These are phyloP conservation scores for Semnornis frantzii DNA, from an alignment of 2,113 vertebrate genomes.

Conservation along the genomic window DNA sequence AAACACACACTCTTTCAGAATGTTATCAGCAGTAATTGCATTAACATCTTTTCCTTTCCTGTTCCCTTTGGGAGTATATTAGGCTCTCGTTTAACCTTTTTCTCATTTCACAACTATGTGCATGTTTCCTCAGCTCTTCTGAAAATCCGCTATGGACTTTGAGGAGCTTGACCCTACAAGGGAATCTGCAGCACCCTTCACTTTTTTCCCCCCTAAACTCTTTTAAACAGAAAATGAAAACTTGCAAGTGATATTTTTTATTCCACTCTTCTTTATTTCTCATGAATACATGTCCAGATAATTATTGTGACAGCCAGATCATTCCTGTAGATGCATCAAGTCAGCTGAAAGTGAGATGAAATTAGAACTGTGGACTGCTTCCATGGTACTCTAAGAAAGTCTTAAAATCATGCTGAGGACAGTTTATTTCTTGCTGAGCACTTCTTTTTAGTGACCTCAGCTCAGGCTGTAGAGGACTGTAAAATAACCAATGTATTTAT, in stretches of 20 bases:
- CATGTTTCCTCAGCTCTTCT: not conserved
- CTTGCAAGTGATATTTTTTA: not conserved
- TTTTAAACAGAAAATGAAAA: not conserved
- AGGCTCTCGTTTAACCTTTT: constrained; percentile 36
- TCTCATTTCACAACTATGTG: not conserved
- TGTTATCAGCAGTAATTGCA: constrained; percentile 53
- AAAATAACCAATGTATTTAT: not conserved
- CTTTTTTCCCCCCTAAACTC: not conserved
- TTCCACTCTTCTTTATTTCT: not conserved
- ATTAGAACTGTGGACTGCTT: constrained; percentile 1
- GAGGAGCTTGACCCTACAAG: not conserved
- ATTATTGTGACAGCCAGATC: not conserved
- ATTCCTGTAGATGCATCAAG: not conserved
- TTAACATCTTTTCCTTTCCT: constrained; percentile 43
- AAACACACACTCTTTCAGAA: constrained; percentile 3
- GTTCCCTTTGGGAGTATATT: constrained; percentile 15
- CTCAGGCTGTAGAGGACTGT: not conserved
- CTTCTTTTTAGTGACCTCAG: not conserved
- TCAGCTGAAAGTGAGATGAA: not conserved
- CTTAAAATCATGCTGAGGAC: not conserved
- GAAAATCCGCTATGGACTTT: constrained; percentile 19
- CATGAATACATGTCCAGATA: not conserved
- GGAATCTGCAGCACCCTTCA: not conserved
- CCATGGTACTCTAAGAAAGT: not conserved
- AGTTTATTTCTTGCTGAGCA: not conserved